Conservation (phyloP, 2,113 vertebrate genomes). For the Periophthalmodon schlosseri region DNA sequence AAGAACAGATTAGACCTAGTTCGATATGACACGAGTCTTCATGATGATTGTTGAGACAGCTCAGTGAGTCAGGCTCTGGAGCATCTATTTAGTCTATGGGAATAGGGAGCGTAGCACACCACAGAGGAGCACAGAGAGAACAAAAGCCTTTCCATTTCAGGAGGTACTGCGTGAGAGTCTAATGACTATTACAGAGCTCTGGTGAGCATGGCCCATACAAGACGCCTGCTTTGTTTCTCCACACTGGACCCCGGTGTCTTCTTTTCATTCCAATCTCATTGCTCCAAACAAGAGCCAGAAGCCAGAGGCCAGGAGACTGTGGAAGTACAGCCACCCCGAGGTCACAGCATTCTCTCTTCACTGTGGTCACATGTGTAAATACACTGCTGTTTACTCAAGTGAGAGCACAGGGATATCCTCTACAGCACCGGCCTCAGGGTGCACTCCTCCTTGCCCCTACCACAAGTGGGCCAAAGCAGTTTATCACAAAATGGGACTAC, state of each 20-base stretch:
- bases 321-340: slow-evolving; percentile 44
- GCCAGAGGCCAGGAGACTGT: slow-evolving; percentile 14
- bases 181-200: slow-evolving; percentile 51
- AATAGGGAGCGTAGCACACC: neutral
- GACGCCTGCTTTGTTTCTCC: slow-evolving; percentile 36
- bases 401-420: slow-evolving; percentile 38
- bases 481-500: slow-evolving; percentile 47
- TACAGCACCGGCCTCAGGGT: slow-evolving; percentile 31
- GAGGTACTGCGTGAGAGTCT: slow-evolving; percentile 13
- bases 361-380: slow-evolving; percentile 24
- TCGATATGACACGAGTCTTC: neutral
- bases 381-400: slow-evolving; percentile 30
- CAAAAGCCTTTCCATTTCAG: neutral
- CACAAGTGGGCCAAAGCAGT: slow-evolving; percentile 39
- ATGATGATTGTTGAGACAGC: neutral
- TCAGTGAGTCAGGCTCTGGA: neutral
- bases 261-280: slow-evolving; percentile 26
- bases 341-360: slow-evolving; percentile 26
- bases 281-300: slow-evolving; percentile 36
- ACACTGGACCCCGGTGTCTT: slow-evolving; percentile 42
- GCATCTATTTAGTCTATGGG: neutral
- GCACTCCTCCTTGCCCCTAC: slow-evolving; percentile 44
- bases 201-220: slow-evolving; percentile 46
- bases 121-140: neutral
- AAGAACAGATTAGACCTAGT: neutral